These are phyloP conservation scores for Aculops lycopersici DNA, from an alignment of 1,140 invertebrate genomes.

Conservation along the genomic window DNA sequence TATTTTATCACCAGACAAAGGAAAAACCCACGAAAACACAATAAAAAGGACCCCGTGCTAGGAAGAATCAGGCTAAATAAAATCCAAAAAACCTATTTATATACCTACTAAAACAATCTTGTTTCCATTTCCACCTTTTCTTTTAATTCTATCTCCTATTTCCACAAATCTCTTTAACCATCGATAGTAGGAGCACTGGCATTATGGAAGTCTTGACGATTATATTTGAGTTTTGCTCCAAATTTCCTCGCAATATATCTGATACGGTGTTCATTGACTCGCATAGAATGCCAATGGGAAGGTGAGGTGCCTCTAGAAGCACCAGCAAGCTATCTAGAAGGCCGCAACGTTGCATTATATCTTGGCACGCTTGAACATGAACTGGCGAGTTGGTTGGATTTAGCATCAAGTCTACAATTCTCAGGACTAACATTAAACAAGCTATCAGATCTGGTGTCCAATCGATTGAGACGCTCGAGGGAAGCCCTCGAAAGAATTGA, in stretches of 20 bases:
- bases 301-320: slow-evolving; percentile 74
- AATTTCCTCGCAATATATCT: not conserved
- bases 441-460: slow-evolving; percentile 78
- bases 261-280: slow-evolving; percentile 19
- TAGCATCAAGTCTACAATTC: slow-evolving; percentile 50
- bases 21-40: too few species aligned
- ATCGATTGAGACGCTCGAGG: slow-evolving; percentile 30
- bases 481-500: slow-evolving; percentile 50
- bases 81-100: too few species aligned
- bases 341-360: slow-evolving; percentile 47
- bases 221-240: not conserved
- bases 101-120: too few species aligned
- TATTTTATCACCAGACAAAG: too few species aligned
- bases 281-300: slow-evolving; percentile 73
- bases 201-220: not conserved
- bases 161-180: too few species aligned
- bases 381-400: slow-evolving; percentile 52
- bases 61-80: too few species aligned
- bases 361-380: slow-evolving; percentile 46
- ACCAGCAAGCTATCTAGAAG: slow-evolving; percentile 33
- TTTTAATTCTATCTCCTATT: too few species aligned
- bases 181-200: too few species aligned
- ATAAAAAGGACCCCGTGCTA: too few species aligned
- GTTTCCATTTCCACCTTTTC: too few species aligned
- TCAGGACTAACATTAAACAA: slow-evolving; percentile 29